A percentile compares a stretch with the other conserved stretches of the same genome.
phyloP scores from a whole-genome alignment of 2,113 vertebrate species.

The Poeciliopsis occidentalis region DNA sequence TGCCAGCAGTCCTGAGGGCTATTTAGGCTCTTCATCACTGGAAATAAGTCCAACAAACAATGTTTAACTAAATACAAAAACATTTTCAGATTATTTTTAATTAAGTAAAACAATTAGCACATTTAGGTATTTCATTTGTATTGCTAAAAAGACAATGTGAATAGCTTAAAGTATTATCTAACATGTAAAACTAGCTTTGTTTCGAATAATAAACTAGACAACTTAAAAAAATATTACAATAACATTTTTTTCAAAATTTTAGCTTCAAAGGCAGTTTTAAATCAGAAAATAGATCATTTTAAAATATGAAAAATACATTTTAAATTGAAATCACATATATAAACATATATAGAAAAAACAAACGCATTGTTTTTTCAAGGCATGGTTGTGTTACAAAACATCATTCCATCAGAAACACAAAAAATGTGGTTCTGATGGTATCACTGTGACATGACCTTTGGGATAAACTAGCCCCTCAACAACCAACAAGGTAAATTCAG shows the following conservation, averaged over 20 bases:
- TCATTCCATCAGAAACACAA: too few relatives aligned
- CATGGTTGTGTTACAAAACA: too few relatives aligned
- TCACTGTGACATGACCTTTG: background rate
- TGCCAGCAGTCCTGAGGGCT: conserved; percentile 89
- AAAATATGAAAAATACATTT: background rate
- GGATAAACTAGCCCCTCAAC: too few relatives aligned
- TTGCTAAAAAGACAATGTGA: background rate
- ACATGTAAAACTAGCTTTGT: too few relatives aligned
- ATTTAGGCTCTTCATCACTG: conserved; percentile 93
- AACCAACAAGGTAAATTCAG: background rate
- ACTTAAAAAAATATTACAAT: background rate
- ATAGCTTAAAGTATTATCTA: background rate
- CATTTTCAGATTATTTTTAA: background rate
- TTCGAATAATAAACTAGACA: too few relatives aligned
- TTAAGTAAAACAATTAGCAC: background rate
- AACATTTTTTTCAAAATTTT: background rate
- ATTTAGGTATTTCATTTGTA: background rate
- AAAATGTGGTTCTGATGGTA: background rate
- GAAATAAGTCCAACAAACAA: background rate
- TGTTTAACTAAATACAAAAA: background rate
- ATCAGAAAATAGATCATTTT: background rate
- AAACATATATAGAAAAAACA: background rate
- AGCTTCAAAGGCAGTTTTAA: background rate
- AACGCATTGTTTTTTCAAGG: background rate
- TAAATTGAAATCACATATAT: background rate